Conservation (phyloP, 2,113 vertebrate species). For the Perccottus glenii region DNA sequence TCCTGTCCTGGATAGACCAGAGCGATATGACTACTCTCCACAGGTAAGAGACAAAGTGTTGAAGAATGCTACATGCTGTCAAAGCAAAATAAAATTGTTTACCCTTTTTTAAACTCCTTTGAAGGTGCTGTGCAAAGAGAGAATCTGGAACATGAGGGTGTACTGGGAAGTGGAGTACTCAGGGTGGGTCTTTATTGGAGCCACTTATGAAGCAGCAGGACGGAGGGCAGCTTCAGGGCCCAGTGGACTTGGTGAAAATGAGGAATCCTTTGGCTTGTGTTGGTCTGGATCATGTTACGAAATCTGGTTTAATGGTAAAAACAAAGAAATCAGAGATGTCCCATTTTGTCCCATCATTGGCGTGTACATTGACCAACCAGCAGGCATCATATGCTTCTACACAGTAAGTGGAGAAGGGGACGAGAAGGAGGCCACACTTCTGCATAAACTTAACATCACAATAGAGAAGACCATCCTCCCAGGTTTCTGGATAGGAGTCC, state of each 20-base stretch:
- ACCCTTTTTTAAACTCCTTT: background rate
- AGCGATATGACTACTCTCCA: constrained; percentile 66
- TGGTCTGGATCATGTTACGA: constrained; percentile 60
- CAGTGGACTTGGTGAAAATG: constrained; percentile 65
- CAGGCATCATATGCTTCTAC: constrained; percentile 56
- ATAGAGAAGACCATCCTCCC: constrained; percentile 53
- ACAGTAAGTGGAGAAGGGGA: constrained; percentile 23
- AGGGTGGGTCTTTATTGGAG: constrained; percentile 62
- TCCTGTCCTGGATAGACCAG: constrained; percentile 64
- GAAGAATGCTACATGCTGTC: background rate
- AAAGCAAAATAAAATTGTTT: background rate
- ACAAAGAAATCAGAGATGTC: constrained; percentile 26
- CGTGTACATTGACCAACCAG: constrained; percentile 67
- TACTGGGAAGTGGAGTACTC: constrained; percentile 66
- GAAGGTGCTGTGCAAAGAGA: constrained; percentile 66
- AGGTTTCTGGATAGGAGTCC: constrained; percentile 65
- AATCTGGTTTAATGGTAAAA: constrained; percentile 56
- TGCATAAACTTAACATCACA: constrained; percentile 40
- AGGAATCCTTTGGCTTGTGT: constrained; percentile 66
- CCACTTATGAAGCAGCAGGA: constrained; percentile 44
- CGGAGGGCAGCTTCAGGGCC: constrained; percentile 45
- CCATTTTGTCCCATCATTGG: constrained; percentile 46
- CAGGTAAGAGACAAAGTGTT: constrained; percentile 42
- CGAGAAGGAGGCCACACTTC: constrained; percentile 39
- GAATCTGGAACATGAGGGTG: constrained; percentile 46